Conservation (phyloP, 1,140 invertebrate genomes). For the Medauroidea extradentata region DNA sequence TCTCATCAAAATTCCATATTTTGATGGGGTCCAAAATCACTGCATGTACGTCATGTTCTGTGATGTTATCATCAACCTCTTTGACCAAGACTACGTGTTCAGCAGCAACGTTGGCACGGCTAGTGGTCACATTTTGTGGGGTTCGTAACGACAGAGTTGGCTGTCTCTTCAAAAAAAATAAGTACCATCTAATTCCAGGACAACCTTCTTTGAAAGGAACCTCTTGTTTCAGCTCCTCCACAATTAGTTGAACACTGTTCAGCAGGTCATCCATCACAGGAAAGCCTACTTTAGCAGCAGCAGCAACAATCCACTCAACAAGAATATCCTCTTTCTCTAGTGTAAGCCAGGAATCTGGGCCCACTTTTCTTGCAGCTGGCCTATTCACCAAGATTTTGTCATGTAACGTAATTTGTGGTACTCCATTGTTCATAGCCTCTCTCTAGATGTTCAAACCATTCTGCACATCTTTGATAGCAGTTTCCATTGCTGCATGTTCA, state of each 20-base stretch:
- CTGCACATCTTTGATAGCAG: neutral
- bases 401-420: neutral
- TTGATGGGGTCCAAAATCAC: conserved; percentile 24
- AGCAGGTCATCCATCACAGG: conserved; percentile 33
- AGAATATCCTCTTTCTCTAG: conserved; percentile 21
- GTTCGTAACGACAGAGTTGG: neutral
- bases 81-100: neutral
- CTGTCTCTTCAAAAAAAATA: neutral
- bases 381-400: neutral
- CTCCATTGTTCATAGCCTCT: neutral
- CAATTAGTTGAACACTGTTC: conserved; percentile 37
- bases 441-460: neutral
- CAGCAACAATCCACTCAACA: conserved; percentile 33
- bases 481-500: neutral
- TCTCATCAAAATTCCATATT: conserved; percentile 42
- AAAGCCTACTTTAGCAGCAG: conserved; percentile 35
- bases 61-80: conserved; percentile 4
- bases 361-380: neutral
- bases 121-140: conserved; percentile 1
- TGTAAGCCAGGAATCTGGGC: neutral
- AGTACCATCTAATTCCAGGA: neutral
- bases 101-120: neutral
- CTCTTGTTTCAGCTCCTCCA: conserved; percentile 26
- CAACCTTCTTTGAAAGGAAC: conserved; percentile 16
- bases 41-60: neutral